Evolutionary conservation across 2,888 invertebrate species (phyloP), one percentile per base, ranked within the genome.

Genomic region (Ernsta delagoae): DNA sequence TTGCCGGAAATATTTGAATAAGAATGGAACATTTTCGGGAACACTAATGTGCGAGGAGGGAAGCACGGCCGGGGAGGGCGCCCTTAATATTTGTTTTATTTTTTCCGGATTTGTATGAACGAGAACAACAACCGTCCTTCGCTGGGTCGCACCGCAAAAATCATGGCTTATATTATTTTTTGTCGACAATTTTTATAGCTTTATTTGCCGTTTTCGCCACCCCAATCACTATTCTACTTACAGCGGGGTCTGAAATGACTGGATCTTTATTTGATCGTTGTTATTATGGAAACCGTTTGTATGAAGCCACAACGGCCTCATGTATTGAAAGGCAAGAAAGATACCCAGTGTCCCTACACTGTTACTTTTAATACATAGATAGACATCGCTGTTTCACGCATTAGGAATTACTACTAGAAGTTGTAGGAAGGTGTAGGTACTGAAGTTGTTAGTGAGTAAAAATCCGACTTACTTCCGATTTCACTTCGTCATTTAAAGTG

Each of bases 1-100:
- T 90, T 89, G 88, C 87, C 87, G 89, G 88, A 91, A 91, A 89
- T 89, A 91, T 93, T 93, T 92, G 90, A 92, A 92, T 92, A 89
- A 90, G 87, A 93, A 91, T 90, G 88, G 89, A 82, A 84, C 84
- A 84, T 88, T 90, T 87, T 86, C 78, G 81, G 85, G 86, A 83
- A 82, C 85, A 90, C 90, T 92, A 92, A 92, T 91, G 90, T 89
- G 87, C 87, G 84, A 89, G 91, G 90, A 90, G 90, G 89, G 88
- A 85, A 86, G 81, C 82, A 79, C 83, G 82, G 81, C 79, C 83
- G 80, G 80, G 78, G 71, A 81, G 84, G 85, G 84, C 83, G 77
- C 80, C 82, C 83, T 71, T 76, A 90, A 91, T 91, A 68, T 91
- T 90, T 89, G 88, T 87, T 89, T 90, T 92, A 91, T 92, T 92